phyloP scores from a whole-genome alignment of 1,140 invertebrate species.

The Planococcus citri region DNA sequence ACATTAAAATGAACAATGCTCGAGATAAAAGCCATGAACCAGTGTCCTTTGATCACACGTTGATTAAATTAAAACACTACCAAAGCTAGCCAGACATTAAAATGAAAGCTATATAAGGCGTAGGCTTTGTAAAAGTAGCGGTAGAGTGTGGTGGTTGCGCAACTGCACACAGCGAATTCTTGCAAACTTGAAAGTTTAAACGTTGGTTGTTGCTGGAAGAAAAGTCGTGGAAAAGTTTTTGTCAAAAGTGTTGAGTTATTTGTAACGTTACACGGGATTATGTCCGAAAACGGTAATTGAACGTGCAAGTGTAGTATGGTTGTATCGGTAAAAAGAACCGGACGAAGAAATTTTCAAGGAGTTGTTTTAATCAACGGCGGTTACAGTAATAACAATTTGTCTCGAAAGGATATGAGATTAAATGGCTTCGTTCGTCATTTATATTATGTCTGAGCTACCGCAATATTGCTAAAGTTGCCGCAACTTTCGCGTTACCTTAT shows the following conservation, averaged over 20 bases:
- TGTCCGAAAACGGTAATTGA: conserved; percentile 2
- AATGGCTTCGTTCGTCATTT: conserved; percentile 2
- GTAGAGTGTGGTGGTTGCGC: background rate
- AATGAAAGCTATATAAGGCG: background rate
- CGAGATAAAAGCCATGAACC: no score
- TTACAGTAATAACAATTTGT: conserved; percentile 1
- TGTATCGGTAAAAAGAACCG: background rate
- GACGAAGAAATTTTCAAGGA: background rate
- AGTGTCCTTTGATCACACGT: no score
- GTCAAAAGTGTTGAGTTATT: background rate
- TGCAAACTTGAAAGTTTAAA: background rate
- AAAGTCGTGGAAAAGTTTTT: background rate
- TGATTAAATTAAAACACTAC: background rate
- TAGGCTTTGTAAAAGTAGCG: background rate
- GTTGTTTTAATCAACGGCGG: background rate
- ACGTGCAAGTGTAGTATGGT: background rate
- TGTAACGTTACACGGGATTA: background rate
- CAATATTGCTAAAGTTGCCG: background rate
- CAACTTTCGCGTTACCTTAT: background rate
- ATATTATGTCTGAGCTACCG: background rate
- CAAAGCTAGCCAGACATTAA: background rate
- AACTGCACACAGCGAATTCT: background rate
- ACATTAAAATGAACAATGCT: no score
- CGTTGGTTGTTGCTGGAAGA: background rate
- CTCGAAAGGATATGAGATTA: background rate